These are phyloP conservation scores for Siniperca undulata DNA, from an alignment of 2,797 vertebrate species.

Conservation along the genomic window DNA sequence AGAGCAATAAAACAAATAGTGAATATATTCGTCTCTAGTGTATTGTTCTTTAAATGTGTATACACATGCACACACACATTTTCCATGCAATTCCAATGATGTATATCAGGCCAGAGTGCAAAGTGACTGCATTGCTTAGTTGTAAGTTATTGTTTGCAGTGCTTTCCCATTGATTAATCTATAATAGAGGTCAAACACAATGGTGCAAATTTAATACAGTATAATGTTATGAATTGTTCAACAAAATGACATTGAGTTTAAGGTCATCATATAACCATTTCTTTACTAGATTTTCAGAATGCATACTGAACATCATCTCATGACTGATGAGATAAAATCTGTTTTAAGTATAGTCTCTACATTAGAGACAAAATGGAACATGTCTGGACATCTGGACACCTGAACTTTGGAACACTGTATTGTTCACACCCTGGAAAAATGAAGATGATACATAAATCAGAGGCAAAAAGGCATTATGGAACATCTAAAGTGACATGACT, in stretches of 20 bases:
- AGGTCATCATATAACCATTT: conserved; percentile 56
- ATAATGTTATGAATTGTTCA: conserved; percentile 27
- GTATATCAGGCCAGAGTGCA: background rate
- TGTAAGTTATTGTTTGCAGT: conserved; percentile 4
- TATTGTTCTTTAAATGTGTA: background rate
- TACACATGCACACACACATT: background rate
- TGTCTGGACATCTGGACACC: conserved; percentile 22
- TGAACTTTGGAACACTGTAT: conserved; percentile 24
- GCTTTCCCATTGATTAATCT: conserved; percentile 20
- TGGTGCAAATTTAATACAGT: conserved; percentile 10
- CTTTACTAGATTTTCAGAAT: conserved; percentile 31
- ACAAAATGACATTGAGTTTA: conserved; percentile 37
- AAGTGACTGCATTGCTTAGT: conserved; percentile 5
- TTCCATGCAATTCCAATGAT: background rate
- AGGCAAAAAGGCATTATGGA: conserved; percentile 64
- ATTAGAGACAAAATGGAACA: conserved; percentile 36
- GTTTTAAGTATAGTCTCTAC: conserved; percentile 41
- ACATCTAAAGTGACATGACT: conserved; percentile 75
- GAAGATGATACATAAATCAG: conserved; percentile 64
- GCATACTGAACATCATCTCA: conserved; percentile 32
- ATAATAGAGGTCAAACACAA: conserved; percentile 13
- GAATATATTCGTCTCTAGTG: background rate
- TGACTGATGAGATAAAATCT: conserved; percentile 47
- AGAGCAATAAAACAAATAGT: background rate
- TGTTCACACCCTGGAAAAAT: conserved; percentile 52